Evolutionary conservation across 2,888 invertebrate species (phyloP), one percentile per base, ranked within the genome.

Genomic region (Megalurothrips usitatus): DNA sequence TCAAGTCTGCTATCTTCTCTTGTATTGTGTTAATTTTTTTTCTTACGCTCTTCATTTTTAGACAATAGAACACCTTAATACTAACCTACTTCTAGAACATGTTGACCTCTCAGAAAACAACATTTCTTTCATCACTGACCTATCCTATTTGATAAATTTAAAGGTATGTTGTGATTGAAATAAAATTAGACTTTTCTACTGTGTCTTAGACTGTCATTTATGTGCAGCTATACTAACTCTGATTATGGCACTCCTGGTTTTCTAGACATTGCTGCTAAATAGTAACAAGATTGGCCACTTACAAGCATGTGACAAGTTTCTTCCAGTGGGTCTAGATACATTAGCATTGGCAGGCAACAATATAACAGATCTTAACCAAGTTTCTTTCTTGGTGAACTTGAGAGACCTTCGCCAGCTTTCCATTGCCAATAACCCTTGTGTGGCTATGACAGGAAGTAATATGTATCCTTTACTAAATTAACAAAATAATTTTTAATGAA

Each of bases 81-180:
- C 93, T 84, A 96, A 95, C 86, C 89, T 91, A 79, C 92, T 93
- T 86, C 88, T 97, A 86, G 94, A 95, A 86, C 92, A 93, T 86
- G 88, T 97, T 84, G 97, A 97, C 89, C 88, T 97, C 84, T 96
- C 96, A 6, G 95, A 96, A 87, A 97, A 97, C 87, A 93, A 92
- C 86, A 96, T 97, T 85, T 91, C 94, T 81, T 92, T 92, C 85
- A 91, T 97, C 82, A 92, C 94, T 84, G 96, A 97, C 88, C 91
- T 97, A 83, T 94, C 95, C 34, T 93, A 92, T 87, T 88, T 97
- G 84, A 92, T 92, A 85, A 91, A 90, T 86, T 90, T 97, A 80
- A 96, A 96, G 92, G 96, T 96, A 89, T 88, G 87, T 85, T 84
- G 48, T 79, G 80, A 83, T 80, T 83, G 12, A 80, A 78, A 49